Conservation (phyloP, 1,140 invertebrate genomes). For the Littorina saxatilis region DNA sequence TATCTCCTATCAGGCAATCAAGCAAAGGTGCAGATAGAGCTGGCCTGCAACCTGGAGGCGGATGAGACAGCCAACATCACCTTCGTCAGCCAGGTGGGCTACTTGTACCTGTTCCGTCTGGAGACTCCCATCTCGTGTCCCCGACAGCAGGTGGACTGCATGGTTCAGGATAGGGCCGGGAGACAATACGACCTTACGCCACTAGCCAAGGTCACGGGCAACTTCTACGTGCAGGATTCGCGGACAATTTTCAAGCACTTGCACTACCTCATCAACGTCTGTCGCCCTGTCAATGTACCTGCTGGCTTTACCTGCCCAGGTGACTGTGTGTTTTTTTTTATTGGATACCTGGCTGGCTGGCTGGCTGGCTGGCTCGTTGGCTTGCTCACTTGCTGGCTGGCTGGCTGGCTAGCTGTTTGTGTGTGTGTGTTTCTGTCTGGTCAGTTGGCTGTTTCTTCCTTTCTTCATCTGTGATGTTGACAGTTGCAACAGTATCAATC, state of each 20-base stretch:
- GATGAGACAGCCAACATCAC: slow-evolving; percentile 44
- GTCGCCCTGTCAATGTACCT: slow-evolving; percentile 61
- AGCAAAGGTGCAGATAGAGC: slow-evolving; percentile 54
- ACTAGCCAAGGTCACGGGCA: slow-evolving; percentile 48
- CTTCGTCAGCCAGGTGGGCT: slow-evolving; percentile 44
- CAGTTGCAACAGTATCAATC: too few species aligned
- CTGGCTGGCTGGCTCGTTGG: too few species aligned
- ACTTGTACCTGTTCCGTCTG: slow-evolving; percentile 59
- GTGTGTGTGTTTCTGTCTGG: background rate
- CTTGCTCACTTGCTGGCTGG: too few species aligned
- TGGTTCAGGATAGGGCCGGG: slow-evolving; percentile 60
- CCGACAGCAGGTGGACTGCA: slow-evolving; percentile 63
- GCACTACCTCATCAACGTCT: slow-evolving; percentile 69
- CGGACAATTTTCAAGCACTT: slow-evolving; percentile 44
- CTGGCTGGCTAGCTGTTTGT: too few species aligned
- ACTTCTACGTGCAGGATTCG: slow-evolving; percentile 59
- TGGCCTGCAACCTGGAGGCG: slow-evolving; percentile 53
- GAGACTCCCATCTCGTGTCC: slow-evolving; percentile 64
- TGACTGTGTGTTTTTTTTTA: slow-evolving; percentile 47
- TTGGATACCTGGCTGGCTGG: too few species aligned
- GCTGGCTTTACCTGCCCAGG: slow-evolving; percentile 61
- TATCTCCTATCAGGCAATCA: slow-evolving; percentile 56
- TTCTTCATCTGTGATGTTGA: too few species aligned
- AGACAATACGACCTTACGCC: slow-evolving; percentile 64
- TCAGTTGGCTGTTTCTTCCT: too few species aligned